Evolutionary conservation across 2,113 vertebrate genomes (phyloP).

Genomic region (Balaeniceps rex): DNA sequence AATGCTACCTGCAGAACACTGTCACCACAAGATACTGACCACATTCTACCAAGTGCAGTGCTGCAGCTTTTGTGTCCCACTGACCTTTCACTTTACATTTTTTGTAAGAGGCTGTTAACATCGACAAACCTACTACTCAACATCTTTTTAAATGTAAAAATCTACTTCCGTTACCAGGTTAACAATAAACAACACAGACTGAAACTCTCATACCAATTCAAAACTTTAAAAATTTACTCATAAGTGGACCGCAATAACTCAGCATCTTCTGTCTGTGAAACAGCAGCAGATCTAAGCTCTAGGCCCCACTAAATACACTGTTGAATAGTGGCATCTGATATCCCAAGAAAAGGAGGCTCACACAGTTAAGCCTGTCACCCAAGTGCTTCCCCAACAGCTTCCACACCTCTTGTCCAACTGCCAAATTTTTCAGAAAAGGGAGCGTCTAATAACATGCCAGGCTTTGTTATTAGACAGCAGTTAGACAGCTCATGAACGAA

Average conservation of each 20-base stretch:
- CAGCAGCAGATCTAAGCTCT: not conserved
- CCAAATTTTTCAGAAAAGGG: not conserved
- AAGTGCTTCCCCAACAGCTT: not conserved
- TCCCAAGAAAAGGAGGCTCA: not conserved
- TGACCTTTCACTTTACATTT: not conserved
- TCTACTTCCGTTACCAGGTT: not conserved
- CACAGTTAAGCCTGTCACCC: not conserved
- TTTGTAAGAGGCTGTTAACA: not conserved
- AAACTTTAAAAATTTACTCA: not conserved
- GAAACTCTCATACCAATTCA: not conserved
- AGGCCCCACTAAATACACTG: not conserved
- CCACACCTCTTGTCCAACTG: not conserved
- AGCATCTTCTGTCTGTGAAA: not conserved
- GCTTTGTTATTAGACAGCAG: not conserved
- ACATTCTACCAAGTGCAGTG: not conserved
- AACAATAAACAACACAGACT: not conserved
- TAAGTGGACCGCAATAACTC: not conserved
- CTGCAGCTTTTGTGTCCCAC: not conserved
- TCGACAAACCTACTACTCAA: not conserved
- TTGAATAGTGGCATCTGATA: not conserved
- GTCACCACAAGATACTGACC: not conserved
- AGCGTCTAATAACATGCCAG: not conserved
- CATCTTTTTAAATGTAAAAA: not conserved
- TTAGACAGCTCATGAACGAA: not conserved
- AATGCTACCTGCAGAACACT: not conserved